Base-by-base conservation (phyloP, 2,888 invertebrate species). In the Pristionchus exspectatus region DNA sequence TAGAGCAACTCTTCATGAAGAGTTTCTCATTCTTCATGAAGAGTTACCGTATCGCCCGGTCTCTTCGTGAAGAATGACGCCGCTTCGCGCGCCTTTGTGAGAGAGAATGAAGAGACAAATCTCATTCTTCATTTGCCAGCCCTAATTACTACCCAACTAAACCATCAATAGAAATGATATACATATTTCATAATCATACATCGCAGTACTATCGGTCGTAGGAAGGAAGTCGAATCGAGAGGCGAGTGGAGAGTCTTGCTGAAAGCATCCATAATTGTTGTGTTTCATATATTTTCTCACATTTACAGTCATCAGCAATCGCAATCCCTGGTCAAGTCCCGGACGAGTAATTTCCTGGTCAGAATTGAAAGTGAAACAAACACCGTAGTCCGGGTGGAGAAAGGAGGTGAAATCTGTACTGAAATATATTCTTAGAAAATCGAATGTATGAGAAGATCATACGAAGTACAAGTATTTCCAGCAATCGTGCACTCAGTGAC, bases 331-430 rank as follows among this genome's bases (percentile, higher is more conserved):
- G 0, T 30, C 44, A 5, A 33, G 10, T 30, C 84, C 84, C 18
- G 84, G 56, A n/a, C 56, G 54, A 59, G 54, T 84, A 12, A 84
- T 30, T 12, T 56, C 56, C 0, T 24, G 1, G 2, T 30, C 84
- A 2, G 30, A 30, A 0, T 18, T 30, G 56, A 59, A 84, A n/a
- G 84, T 56, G 59, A 30, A 84, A 30, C 84, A 84, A 7, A 84
- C 59, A 84, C 84, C 84, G 56, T 84, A 84, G 84, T 84, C 84
- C 7, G 84, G 84, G 33, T 84, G 84, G 30, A 84, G 84, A 21
- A 84, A 84, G 16, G 84, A 30, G 0, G 54, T 16, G 59, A 84
- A 84, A 56, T 84, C 84, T 56, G 1, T 5, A 18, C 84, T 84
- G 56, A n/a, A 66, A 86, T 44, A 77, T 2, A 16, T 2, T 2